A percentile compares a stretch with the other conserved stretches of the same genome.
These are phyloP conservation scores for Apis laboriosa DNA, from an alignment of 1,140 invertebrate species.

Conservation along the genomic window DNA sequence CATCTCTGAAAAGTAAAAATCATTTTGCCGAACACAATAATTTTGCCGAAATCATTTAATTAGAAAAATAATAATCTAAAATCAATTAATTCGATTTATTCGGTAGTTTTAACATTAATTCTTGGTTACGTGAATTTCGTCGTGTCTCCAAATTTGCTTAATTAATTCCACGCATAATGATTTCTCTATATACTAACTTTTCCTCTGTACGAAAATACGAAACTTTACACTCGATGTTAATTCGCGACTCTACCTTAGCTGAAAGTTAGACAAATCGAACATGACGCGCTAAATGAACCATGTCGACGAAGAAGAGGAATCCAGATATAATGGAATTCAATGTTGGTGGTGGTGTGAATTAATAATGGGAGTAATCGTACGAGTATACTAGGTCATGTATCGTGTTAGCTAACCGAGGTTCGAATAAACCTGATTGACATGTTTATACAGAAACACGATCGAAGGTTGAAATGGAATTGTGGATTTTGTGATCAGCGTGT, in stretches of 20 bases:
- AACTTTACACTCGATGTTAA: not conserved
- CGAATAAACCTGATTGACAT: slow-evolving; percentile 10
- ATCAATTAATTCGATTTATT: no score
- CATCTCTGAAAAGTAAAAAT: no score
- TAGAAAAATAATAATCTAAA: no score
- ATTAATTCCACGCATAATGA: not conserved
- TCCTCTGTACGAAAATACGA: not conserved
- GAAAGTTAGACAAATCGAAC: not conserved
- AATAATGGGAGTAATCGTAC: not conserved
- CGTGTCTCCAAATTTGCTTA: not conserved
- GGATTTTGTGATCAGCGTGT: no score
- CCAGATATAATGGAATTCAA: not conserved
- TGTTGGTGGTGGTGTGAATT: slow-evolving; percentile 1
- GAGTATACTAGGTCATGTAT: not conserved
- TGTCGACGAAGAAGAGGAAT: not conserved
- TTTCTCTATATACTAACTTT: not conserved
- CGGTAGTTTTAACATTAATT: not conserved
- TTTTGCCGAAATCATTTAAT: no score
- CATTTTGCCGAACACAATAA: no score
- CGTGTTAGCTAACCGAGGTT: slow-evolving; percentile 2
- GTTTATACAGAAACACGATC: not conserved
- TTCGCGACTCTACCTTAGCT: not conserved
- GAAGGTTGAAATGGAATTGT: no score
- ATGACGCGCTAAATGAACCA: not conserved
- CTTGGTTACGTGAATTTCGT: not conserved